Evolutionary conservation across 2,113 vertebrate genomes (phyloP).

Genomic region (Amia ocellicauda): DNA sequence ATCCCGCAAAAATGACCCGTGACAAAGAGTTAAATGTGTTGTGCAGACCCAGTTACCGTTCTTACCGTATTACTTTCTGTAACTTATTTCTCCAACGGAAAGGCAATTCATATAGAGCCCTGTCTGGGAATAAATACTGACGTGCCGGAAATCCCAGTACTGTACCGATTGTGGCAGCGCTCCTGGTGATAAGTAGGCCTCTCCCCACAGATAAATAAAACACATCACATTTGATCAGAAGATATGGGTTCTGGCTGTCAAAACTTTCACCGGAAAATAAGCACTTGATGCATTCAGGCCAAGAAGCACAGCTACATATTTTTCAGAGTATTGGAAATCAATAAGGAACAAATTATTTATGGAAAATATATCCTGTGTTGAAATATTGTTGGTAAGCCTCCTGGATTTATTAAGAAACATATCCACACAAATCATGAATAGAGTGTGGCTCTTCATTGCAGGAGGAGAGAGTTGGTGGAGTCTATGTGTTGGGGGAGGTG

Average conservation of each 20-base stretch:
- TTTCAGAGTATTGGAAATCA: conserved; percentile 72
- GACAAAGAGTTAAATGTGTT: too few relatives aligned
- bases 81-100: too few relatives aligned
- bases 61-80: too few relatives aligned
- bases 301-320: conserved; percentile 66
- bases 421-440: conserved; percentile 63
- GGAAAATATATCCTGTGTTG: conserved; percentile 70
- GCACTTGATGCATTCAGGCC: conserved; percentile 58
- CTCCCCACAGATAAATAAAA: conserved; percentile 51
- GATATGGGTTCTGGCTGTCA: conserved; percentile 69
- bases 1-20: too few relatives aligned
- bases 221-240: conserved; percentile 60
- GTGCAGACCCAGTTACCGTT: too few relatives aligned
- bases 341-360: conserved; percentile 75
- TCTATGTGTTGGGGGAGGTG: conserved; percentile 19
- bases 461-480: conserved; percentile 37
- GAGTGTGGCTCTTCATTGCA: conserved; percentile 52
- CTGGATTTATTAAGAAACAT: conserved; percentile 68
- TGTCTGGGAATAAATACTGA: too few relatives aligned
- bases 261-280: conserved; percentile 69
- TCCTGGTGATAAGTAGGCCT: conserved; percentile 43
- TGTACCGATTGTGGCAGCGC: conserved; percentile 24
- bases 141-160: background rate
- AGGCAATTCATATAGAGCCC: too few relatives aligned
- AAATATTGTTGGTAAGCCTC: conserved; percentile 64